A percentile compares a stretch with the other conserved stretches of the same genome.
These are phyloP conservation scores for Cryptocephalus moraei DNA, from an alignment of 2,888 invertebrate genomes.

Conservation along the genomic window DNA sequence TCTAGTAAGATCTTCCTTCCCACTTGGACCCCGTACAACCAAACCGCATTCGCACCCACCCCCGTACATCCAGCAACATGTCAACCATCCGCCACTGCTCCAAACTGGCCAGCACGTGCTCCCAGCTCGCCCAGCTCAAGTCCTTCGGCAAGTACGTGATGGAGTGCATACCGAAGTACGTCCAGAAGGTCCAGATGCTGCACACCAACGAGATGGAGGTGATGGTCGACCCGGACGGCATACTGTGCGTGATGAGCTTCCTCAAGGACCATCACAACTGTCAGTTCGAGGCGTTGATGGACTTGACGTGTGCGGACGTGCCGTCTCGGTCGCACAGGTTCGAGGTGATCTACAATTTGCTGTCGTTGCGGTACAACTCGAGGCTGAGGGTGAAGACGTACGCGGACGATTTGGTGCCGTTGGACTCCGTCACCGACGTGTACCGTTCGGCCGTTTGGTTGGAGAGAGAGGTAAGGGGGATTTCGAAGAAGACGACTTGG, in stretches of 20 bases:
- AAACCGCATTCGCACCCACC: no score
- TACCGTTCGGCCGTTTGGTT: conserved; percentile 93
- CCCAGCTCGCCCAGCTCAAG: conserved; percentile 31
- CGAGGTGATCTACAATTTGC: conserved; percentile 85
- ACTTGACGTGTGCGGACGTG: conserved; percentile 71
- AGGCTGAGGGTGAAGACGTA: conserved; percentile 81
- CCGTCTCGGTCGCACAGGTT: conserved; percentile 80
- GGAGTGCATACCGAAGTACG: conserved; percentile 89
- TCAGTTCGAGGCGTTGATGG: conserved; percentile 80
- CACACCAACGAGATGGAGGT: conserved; percentile 82
- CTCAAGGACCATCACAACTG: conserved; percentile 90
- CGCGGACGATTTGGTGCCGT: conserved; percentile 91
- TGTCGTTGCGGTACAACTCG: conserved; percentile 84
- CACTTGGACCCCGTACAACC: no score
- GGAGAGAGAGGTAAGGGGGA: conserved; percentile 55
- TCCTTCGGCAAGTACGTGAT: conserved; percentile 84
- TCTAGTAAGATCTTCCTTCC: no score
- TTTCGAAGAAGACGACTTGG: no score
- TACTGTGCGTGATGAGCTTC: conserved; percentile 84
- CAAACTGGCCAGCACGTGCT: background rate
- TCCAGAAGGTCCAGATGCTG: conserved; percentile 85
- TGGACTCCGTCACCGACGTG: conserved; percentile 71
- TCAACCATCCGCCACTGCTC: background rate
- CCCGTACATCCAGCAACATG: no score
- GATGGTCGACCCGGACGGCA: conserved; percentile 83